Conservation (phyloP, 1,140 invertebrate species). For the Drosophila pallidifrons region DNA sequence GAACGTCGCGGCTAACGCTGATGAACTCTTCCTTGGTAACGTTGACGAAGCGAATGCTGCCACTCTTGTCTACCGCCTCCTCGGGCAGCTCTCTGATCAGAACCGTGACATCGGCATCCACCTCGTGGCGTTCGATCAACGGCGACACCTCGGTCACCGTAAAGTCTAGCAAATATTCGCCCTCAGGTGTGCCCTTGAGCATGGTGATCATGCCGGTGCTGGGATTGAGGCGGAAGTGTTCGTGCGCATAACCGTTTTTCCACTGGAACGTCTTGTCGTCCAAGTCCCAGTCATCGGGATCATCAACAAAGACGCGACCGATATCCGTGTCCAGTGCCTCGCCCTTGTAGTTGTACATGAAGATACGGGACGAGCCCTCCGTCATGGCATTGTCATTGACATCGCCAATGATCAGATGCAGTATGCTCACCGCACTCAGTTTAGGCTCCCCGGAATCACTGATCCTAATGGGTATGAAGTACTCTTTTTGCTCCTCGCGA, state of each 20-base stretch:
- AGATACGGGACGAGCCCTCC: constrained; percentile 93
- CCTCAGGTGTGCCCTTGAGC: constrained; percentile 89
- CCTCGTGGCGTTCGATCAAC: constrained; percentile 87
- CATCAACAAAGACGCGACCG: constrained; percentile 95
- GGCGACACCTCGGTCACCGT: constrained; percentile 89
- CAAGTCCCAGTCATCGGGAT: constrained; percentile 97
- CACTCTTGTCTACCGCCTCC: constrained; percentile 95
- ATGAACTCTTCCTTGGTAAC: constrained; percentile 95
- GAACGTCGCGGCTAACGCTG: constrained; percentile 86
- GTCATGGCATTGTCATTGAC: constrained; percentile 95
- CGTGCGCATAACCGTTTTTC: constrained; percentile 85
- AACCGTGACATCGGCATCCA: constrained; percentile 92
- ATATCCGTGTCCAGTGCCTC: constrained; percentile 91
- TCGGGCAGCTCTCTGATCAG: constrained; percentile 94
- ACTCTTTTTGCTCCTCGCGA: constrained; percentile 94
- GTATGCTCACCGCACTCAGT: constrained; percentile 90
- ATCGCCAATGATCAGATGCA: constrained; percentile 95
- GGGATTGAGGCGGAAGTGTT: constrained; percentile 89
- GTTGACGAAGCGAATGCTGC: constrained; percentile 93
- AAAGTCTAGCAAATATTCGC: constrained; percentile 90
- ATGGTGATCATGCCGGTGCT: constrained; percentile 94
- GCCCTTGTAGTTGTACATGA: constrained; percentile 96
- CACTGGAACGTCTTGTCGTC: constrained; percentile 94
- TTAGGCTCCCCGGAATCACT: constrained; percentile 91
- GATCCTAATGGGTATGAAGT: constrained; percentile 94